Percentiles rank a stretch among this genome's conserved stretches.
Evolutionary conservation across 2,797 vertebrate species (phyloP).

Genomic region (Corythornis leucogaster): DNA sequence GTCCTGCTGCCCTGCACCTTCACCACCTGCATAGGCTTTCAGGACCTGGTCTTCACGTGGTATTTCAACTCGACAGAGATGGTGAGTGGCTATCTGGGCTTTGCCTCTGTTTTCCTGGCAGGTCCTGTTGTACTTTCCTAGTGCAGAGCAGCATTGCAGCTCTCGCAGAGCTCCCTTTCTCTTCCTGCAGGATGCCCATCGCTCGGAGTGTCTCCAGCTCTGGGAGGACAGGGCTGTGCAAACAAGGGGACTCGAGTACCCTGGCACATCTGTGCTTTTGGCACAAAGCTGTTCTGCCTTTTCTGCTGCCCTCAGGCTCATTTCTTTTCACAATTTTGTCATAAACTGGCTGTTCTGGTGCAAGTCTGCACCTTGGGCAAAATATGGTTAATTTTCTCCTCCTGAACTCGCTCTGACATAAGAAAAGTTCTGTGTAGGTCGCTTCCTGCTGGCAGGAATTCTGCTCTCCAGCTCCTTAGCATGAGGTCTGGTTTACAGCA

Average conservation of each 20-base stretch:
- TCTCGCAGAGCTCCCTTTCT: not conserved
- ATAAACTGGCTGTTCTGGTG: not conserved
- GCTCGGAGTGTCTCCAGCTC: not conserved
- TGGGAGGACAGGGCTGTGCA: not conserved
- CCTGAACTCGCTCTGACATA: not conserved
- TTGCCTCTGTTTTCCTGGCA: not conserved
- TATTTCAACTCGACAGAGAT: slow-evolving; percentile 83
- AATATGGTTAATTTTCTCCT: not conserved
- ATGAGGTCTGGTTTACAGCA: not conserved
- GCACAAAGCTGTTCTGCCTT: not conserved
- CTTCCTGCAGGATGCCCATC: not conserved
- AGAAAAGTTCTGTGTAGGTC: not conserved
- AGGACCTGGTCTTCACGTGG: slow-evolving; percentile 91
- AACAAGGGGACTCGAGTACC: not conserved
- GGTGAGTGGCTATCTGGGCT: slow-evolving; percentile 43
- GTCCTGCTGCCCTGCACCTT: slow-evolving; percentile 91
- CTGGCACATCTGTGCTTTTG: not conserved
- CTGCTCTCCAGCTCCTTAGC: not conserved
- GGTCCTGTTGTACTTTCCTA: not conserved
- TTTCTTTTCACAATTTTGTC: not conserved
- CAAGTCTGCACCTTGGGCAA: not conserved
- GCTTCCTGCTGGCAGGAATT: not conserved
- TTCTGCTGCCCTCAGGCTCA: not conserved
- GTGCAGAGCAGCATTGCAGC: not conserved
- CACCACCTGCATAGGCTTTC: slow-evolving; percentile 90